Base-by-base conservation (phyloP, 37 sponge, comb jelly and placozoan genomes). In the Amphimedon queenslandica region DNA sequence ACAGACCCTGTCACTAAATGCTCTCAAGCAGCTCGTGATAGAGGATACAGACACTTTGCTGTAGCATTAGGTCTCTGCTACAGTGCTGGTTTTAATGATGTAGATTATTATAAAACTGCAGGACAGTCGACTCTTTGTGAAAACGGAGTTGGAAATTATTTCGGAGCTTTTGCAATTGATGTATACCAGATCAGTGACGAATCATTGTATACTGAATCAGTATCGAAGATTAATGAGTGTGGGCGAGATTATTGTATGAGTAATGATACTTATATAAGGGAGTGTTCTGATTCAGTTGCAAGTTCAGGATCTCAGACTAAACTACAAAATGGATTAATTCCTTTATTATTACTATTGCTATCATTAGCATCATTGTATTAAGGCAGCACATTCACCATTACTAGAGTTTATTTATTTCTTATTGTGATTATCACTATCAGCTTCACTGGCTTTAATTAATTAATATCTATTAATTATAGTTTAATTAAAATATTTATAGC, bases 1-100 rank as follows among this genome's bases (percentile, higher is more conserved):
- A 73, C 61, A 30, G 60, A 73, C 40, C 74, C 74, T 18, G 40
- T 73, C 2, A 25, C 61, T 21, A 73, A 73, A 55, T 73, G 74
- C 58, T 58, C 61, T 1, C 74, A 73, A 35, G 74, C 25, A 18
- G 38, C 74, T n/a, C 20, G 1, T 30, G 38, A 73, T n/a, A 57
- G 39, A 36, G 39, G 39, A 34, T 73, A 73, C 27, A 33, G 34
- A 34, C 35, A 35, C 18, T 73, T 73, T 57, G 60, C 58, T 6
- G 2, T 73, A 37, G 58, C 58, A 35, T 36, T 57, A 4, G 74
- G 74, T 24, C 58, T 37, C 23, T 73, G 74, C 63, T 30, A 29
- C 37, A 37, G 58, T 18, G n/a, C n/a, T n/a, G 74, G 74, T 1
- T 51, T 28, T 27, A 56, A 73, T 57, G 38, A 33, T 28, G 13